Evolutionary conservation across 2,888 invertebrate species (phyloP).

Genomic region (Cosmopolites sordidus): DNA sequence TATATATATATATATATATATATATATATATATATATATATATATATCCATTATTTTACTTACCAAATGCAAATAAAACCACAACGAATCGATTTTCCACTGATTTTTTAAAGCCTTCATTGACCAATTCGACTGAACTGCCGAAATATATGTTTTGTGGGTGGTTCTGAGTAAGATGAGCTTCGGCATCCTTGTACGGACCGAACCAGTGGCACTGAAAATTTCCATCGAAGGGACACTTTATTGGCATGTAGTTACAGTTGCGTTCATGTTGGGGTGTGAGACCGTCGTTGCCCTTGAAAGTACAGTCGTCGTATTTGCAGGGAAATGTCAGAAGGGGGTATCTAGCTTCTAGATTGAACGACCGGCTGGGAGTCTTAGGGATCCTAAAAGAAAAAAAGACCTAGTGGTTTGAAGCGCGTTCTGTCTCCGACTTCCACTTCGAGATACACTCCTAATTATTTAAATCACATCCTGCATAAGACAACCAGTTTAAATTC

Average conservation of each 20-base stretch:
- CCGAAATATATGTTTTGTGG: conserved; percentile 24
- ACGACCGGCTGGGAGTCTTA: conserved; percentile 33
- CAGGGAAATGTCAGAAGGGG: conserved; percentile 24
- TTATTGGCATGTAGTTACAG: conserved; percentile 13
- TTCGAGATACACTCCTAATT: too few relatives aligned
- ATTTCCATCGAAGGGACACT: conserved; percentile 18
- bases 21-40: too few relatives aligned
- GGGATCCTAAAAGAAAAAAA: conserved; percentile 17
- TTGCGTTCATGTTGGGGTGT: conserved; percentile 16
- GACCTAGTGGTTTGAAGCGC: too few relatives aligned
- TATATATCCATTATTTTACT: too few relatives aligned
- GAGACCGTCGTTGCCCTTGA: conserved; percentile 4
- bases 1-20: too few relatives aligned
- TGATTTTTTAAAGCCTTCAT: not conserved
- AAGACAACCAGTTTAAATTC: too few relatives aligned
- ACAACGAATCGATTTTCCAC: conserved; percentile 11
- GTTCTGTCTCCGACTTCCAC: too few relatives aligned
- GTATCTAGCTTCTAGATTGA: conserved; percentile 32
- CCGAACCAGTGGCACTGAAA: conserved; percentile 28
- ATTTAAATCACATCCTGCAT: too few relatives aligned
- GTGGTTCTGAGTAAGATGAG: conserved; percentile 23
- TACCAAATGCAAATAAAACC: conserved; percentile 13
- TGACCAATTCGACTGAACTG: conserved; percentile 13
- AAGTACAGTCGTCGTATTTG: conserved; percentile 18
- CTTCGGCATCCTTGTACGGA: conserved; percentile 15